These are phyloP conservation scores for Agrilus planipennis DNA, from an alignment of 1,140 invertebrate species.

Conservation along the genomic window DNA sequence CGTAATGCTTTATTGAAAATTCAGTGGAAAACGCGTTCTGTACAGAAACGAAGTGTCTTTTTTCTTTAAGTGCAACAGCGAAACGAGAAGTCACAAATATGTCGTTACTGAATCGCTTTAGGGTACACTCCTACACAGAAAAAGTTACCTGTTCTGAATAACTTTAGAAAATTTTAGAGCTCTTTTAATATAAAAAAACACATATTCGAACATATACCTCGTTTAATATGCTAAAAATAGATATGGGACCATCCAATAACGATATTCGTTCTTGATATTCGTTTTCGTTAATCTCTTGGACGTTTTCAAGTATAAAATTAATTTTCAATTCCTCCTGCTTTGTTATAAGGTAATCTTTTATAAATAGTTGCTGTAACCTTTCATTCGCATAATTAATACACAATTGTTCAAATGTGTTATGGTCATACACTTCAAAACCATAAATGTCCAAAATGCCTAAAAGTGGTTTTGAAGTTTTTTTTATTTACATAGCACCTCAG, in stretches of 20 bases:
- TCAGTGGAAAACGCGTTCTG: slow-evolving; percentile 8
- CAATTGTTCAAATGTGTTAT: slow-evolving; percentile 62
- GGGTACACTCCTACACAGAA: slow-evolving; percentile 13
- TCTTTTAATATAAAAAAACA: no score
- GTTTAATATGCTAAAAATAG: slow-evolving; percentile 18
- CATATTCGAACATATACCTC: slow-evolving; percentile 9
- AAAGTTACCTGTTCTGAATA: background rate
- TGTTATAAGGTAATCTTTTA: slow-evolving; percentile 1
- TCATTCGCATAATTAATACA: no score
- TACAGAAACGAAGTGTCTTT: slow-evolving; percentile 10
- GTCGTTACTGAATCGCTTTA: slow-evolving; percentile 16
- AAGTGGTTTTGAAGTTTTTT: background rate
- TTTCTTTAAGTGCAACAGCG: slow-evolving; percentile 7
- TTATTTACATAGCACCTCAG: background rate
- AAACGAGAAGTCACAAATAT: slow-evolving; percentile 10
- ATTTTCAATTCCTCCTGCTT: no score
- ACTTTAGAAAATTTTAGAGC: no score
- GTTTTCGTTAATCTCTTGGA: slow-evolving; percentile 6
- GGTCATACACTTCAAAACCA: slow-evolving; percentile 64
- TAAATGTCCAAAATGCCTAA: slow-evolving; percentile 54
- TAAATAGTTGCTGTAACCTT: slow-evolving; percentile 68
- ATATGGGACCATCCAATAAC: slow-evolving; percentile 15
- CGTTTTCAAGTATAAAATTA: slow-evolving; percentile 6
- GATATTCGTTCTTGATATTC: slow-evolving; percentile 11
- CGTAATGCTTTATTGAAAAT: slow-evolving; percentile 17